A percentile compares a stretch with the other conserved stretches of the same genome.
Evolutionary conservation across 2,113 vertebrate genomes (phyloP).

Genomic region (Cyanistes caeruleus): DNA sequence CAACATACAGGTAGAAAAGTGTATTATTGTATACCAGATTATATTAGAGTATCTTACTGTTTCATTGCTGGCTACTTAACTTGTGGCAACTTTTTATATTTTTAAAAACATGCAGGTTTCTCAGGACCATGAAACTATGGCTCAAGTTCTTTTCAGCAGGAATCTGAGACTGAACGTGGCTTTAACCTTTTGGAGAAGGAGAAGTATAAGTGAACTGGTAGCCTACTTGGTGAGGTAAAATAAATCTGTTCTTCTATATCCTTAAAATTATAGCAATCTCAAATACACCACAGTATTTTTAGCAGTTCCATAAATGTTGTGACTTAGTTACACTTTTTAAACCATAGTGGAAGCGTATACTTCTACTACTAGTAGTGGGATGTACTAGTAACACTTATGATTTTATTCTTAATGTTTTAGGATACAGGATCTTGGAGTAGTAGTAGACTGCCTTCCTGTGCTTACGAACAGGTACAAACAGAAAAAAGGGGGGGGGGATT

Average conservation of each 20-base stretch:
- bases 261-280: neutral
- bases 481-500: neutral
- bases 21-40: neutral
- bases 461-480: conserved; percentile 87
- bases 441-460: conserved; percentile 91
- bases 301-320: neutral
- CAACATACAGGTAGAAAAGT: neutral
- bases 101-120: conserved; percentile 77
- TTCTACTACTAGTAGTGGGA: neutral
- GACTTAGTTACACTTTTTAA: neutral
- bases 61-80: neutral
- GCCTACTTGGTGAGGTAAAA: conserved; percentile 91
- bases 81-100: neutral
- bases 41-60: neutral
- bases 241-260: neutral
- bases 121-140: conserved; percentile 88
- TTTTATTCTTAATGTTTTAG: conserved; percentile 67
- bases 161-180: conserved; percentile 90
- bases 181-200: conserved; percentile 88
- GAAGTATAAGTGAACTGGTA: conserved; percentile 89
- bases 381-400: neutral
- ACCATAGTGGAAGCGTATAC: neutral
- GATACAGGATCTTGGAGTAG: conserved; percentile 89
- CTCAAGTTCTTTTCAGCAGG: conserved; percentile 89
- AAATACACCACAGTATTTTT: neutral